Conservation (phyloP, 2,888 invertebrate genomes). For the Campoplex capitator region DNA sequence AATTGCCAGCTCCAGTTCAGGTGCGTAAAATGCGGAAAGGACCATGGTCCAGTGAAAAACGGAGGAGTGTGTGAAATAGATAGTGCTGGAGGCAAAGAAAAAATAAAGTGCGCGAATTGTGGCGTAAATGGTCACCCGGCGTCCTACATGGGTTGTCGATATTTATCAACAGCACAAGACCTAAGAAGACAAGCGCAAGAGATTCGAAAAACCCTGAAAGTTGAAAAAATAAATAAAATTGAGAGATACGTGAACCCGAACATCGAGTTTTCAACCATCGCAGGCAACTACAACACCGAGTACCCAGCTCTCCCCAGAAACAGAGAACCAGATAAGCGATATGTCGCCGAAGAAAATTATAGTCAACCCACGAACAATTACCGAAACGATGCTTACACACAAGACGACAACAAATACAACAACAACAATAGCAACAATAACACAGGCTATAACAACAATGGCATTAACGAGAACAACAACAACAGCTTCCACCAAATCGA, state of each 20-base stretch:
- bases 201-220: conserved; percentile 14
- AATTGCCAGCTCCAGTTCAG: conserved; percentile 48
- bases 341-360: not conserved
- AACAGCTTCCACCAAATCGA: too few relatives aligned
- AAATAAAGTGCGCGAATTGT: conserved; percentile 51
- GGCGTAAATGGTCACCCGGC: conserved; percentile 54
- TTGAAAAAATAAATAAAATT: not conserved
- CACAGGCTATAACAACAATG: too few relatives aligned
- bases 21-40: conserved; percentile 58
- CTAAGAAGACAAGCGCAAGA: not conserved
- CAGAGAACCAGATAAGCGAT: not conserved
- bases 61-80: conserved; percentile 10
- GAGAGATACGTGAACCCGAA: conserved; percentile 7
- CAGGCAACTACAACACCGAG: not conserved
- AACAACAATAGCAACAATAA: too few relatives aligned
- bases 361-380: not conserved
- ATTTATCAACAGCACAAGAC: not conserved
- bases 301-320: conserved; percentile 1
- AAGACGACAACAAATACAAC: not conserved
- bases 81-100: not conserved
- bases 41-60: conserved; percentile 31
- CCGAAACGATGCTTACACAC: not conserved
- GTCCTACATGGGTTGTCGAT: conserved; percentile 59
- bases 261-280: not conserved
- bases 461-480: too few relatives aligned